Evolutionary conservation across 1,140 invertebrate species (phyloP), one percentile per base, ranked within the genome.

Genomic region (Eueides isabella): DNA sequence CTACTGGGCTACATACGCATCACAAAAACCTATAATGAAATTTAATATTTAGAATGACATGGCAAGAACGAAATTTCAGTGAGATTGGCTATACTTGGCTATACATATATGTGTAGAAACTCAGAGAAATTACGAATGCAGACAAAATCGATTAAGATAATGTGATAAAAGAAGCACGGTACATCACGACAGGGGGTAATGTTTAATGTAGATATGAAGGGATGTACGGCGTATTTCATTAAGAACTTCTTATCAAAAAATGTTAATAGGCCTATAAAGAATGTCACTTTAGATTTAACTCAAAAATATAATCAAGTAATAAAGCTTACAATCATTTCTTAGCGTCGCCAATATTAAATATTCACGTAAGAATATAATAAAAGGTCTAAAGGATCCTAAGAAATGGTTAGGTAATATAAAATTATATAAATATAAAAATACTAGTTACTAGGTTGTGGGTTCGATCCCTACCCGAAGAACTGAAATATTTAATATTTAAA

Each of bases 161-260:
- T 84, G 84, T 80, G 88, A 90, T 88, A 89, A 89, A 84, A 78
- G 85, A 84, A 87, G 79, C 76, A 82, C 76, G 82, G 84, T 83
- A 80, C 70, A 71, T 80, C 83, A 63, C 86, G 66, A 79, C 86
- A 75, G 88, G 89, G 76, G 88, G 85, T 87, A 81, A 89, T 89
- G 87, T 91, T 86, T 92, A 87, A 90, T 90, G 86, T 85, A 90
- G 78, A 78, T 80, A 75, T 71, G 70, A 35, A 74, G 71, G 67
- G 71, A 77, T 70, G 76, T 41, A 78, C 61, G 68, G 66, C 67
- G 77, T 75, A 80, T 82, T 82, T 82, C 80, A 84, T 84, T 82
- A 80, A 76, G 77, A 78, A 79, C 74, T 82, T 82, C 78, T 86
- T 86, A 80, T 81, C 82, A 78, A 71, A 41, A 55, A 55, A 23